Evolutionary conservation across 2,888 invertebrate species (phyloP).

Genomic region (Lasioglossum vierecki): DNA sequence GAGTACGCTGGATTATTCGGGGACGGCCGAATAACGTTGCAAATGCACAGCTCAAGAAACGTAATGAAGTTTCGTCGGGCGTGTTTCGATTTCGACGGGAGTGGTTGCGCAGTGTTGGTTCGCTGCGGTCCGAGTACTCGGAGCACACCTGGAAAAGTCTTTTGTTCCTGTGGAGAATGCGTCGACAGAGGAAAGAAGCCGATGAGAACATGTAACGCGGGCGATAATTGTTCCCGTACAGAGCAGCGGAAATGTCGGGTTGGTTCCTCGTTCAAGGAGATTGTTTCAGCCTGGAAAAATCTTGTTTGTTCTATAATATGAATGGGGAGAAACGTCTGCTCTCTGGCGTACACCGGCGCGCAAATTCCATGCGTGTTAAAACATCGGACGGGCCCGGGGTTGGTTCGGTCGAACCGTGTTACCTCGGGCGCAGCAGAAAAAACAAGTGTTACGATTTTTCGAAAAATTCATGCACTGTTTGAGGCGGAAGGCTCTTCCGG

Average conservation of each 20-base stretch:
- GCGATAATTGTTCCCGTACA: not conserved
- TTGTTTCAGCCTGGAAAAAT: not conserved
- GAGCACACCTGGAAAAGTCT: not conserved
- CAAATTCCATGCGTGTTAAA: not conserved
- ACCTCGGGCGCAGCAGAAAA: not conserved
- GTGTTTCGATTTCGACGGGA: not conserved
- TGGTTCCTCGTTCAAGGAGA: not conserved
- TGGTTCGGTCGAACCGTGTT: not conserved
- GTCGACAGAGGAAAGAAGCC: not conserved
- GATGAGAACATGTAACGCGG: not conserved
- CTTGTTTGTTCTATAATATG: not conserved
- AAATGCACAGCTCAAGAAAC: not conserved
- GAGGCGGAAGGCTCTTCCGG: not conserved
- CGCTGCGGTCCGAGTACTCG: not conserved
- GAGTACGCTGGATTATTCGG: no score
- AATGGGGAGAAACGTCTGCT: not conserved
- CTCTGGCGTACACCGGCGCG: not conserved
- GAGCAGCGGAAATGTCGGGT: not conserved
- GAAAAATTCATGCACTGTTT: constrained; percentile 24
- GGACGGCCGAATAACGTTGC: constrained; percentile 22
- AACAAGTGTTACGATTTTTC: not conserved
- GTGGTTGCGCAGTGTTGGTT: not conserved
- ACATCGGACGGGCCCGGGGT: not conserved
- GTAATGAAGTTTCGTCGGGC: constrained; percentile 20
- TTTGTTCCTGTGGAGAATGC: not conserved